A percentile compares a stretch with the other conserved stretches of the same genome.
Conservation (phyloP, 2,113 vertebrate genomes). For the Piprites chloris region DNA sequence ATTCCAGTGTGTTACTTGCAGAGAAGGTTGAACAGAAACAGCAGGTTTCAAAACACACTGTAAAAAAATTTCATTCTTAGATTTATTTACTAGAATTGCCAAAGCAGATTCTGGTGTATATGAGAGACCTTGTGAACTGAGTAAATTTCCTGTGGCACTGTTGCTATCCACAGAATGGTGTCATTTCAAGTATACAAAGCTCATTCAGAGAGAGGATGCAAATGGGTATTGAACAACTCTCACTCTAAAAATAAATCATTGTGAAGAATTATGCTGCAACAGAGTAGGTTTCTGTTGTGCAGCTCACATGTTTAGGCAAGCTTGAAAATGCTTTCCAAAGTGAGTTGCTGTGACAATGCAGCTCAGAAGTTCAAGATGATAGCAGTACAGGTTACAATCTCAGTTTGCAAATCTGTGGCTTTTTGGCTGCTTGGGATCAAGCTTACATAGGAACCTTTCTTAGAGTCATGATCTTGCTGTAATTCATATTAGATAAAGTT, state of each 20-base stretch:
- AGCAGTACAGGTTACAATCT: accelerated
- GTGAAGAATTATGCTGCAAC: not conserved
- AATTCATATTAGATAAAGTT: not conserved
- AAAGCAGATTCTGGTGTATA: not conserved
- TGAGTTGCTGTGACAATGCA: not conserved
- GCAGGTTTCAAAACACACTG: conserved; percentile 28
- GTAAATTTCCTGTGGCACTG: not conserved
- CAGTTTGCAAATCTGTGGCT: not conserved
- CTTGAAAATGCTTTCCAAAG: not conserved
- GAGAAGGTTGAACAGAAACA: conserved; percentile 33
- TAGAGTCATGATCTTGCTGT: not conserved
- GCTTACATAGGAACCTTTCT: not conserved
- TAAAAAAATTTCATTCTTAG: conserved; percentile 9
- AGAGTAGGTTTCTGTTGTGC: not conserved
- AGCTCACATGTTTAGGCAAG: not conserved
- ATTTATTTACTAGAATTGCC: conserved; percentile 59
- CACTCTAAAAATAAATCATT: not conserved
- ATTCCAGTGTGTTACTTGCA: not conserved
- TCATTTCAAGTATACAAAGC: not conserved
- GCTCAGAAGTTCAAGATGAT: not conserved
- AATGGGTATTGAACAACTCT: not conserved
- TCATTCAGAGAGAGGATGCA: not conserved
- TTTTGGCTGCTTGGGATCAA: not conserved
- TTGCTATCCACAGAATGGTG: not conserved
- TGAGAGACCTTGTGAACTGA: not conserved